Conservation (phyloP, 2,113 vertebrate genomes). For the Chloroceryle aenea region DNA sequence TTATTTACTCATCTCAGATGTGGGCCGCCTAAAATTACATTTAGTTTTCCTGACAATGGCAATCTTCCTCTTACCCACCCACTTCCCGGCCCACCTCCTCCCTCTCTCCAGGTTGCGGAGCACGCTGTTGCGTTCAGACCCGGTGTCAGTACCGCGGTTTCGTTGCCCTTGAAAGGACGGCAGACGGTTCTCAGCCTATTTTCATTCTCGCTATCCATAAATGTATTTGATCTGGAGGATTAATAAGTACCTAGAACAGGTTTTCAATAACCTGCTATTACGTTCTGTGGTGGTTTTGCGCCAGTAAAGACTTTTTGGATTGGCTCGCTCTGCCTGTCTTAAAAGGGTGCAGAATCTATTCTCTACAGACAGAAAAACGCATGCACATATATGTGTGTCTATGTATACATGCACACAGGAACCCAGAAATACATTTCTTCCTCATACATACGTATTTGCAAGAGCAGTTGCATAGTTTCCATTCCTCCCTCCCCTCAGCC, state of each 20-base stretch:
- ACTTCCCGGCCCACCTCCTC: neutral
- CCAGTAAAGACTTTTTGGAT: neutral
- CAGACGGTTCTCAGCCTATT: neutral
- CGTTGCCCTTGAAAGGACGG: constrained; percentile 20
- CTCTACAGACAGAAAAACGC: neutral
- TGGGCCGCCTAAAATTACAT: constrained; percentile 4
- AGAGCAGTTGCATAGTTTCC: neutral
- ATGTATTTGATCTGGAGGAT: neutral
- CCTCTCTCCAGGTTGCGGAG: neutral
- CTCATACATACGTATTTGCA: neutral
- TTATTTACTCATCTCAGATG: neutral
- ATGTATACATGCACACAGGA: neutral
- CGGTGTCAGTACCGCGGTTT: neutral
- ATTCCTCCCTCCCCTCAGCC: fast-evolving
- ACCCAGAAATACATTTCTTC: neutral
- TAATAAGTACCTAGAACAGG: neutral
- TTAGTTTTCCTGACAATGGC: constrained; percentile 32
- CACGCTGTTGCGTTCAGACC: neutral
- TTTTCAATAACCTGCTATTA: constrained; percentile 39
- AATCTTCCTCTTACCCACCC: constrained; percentile 37
- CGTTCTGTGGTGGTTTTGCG: neutral
- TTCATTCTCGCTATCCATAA: constrained; percentile 25
- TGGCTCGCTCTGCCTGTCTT: neutral
- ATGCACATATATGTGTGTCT: fast-evolving
- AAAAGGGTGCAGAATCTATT: neutral